Evolutionary conservation across 2,888 invertebrate genomes (phyloP), one percentile per base, ranked within the genome.

Genomic region (Drosophila nigricruria): DNA sequence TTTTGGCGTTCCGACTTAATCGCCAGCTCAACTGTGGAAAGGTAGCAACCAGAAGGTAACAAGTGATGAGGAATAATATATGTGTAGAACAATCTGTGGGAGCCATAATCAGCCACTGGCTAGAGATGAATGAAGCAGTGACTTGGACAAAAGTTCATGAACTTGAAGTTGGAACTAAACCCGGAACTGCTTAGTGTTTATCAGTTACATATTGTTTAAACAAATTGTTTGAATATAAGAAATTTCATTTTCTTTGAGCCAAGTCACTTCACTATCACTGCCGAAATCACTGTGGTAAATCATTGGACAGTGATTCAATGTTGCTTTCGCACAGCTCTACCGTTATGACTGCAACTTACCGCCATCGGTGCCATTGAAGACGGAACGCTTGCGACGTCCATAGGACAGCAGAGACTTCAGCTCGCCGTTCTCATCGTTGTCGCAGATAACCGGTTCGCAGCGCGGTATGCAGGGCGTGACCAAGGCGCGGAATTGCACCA

Each of bases 391-490:
- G 93, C 96, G 89, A 91, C 96, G 95, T 76, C 97, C 97, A 94
- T 95, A 97, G 65, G 97, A 97, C 88, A 96, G 95, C 74, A 97
- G 96, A 73, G 96, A 96, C 88, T 97, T 95, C 68, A 96, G 94
- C 91, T 97, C 96, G 80, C 97, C 97, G 78, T 96, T 96, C 84
- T 97, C 97, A 90, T 95, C 95, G 88, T 96, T 95, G 91, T 97
- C 96, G 93, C 97, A 98, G 92, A 97, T 96, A 50, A 97, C 97
- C 43, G 97, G 97, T 92, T 97, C 97, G 93, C 98, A 98, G 58
- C 96, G 95, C 52, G 97, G 97, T 95, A 98, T 96, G 93, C 98
- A 98, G 10, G 98, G 98, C 16, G 97, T 98, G 61, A 98, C 97
- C 90, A 98, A 93, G 45, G 98, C 98, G 82, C 97, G 95, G 95